Base-by-base conservation (phyloP, 2,888 invertebrate species). In the Idaea biselata region DNA sequence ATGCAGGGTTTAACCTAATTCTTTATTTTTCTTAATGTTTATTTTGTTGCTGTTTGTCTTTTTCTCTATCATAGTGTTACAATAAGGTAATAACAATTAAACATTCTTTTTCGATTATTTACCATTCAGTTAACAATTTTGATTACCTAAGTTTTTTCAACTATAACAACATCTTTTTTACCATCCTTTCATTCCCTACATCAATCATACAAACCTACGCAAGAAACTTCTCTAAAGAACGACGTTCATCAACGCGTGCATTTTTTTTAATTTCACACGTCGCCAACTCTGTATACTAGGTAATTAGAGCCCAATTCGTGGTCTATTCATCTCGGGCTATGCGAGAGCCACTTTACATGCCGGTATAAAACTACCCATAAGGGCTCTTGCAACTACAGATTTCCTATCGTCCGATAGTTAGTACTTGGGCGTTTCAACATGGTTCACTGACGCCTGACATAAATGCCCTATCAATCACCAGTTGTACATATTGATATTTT, bases 221-320 rank as follows among this genome's bases (percentile, higher is more conserved):
- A 44, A 44, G 11, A 44, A 44, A 44, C 44, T 44, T 8, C 44
- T 44, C 44, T 14, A 44, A 44, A 44, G 44, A 74, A 76, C 75
- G 73, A 74, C 72, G 66, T 73, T 73, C 75, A 74, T 70, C 74
- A 73, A 68, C 71, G 71, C 72, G 70, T 74, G 78, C 78, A 74
- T 82, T 87, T 88, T 85, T 89, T 91, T 89, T 89, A 88, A 91
- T 90, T 91, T 89, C 84, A 88, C 90, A 87, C 89, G 77, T 84
- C 88, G 86, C 71, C 78, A 80, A 79, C 68, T 76, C 68, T 79
- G 85, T 89, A 87, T 91, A 88, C 44, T 14, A 25, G 89, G 87
- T 90, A 91, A 91, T 91, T 91, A 91, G 89, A 84, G 87, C 84
- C 88, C 89, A 88, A 89, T 90, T 84, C 86, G 73, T 69, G 79